Conservation (phyloP, 2,797 vertebrate genomes). For the Glyptemys insculpta region DNA sequence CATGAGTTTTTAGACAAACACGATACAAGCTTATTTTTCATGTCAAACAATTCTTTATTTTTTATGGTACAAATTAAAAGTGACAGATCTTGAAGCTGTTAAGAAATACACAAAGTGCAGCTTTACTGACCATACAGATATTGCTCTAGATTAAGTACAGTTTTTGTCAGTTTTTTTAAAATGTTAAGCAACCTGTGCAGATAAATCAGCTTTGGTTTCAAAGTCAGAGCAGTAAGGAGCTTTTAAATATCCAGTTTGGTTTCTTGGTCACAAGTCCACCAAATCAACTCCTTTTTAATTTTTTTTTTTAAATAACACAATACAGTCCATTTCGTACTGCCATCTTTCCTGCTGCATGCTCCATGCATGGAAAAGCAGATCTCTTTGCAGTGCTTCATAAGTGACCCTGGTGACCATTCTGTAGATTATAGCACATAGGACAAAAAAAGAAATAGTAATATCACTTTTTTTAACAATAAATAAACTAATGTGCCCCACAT, state of each 20-base stretch:
- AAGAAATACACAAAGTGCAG: constrained; percentile 99
- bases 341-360: constrained; percentile 77
- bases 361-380: constrained; percentile 81
- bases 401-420: constrained; percentile 88
- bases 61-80: constrained; percentile 99
- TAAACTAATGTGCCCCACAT: constrained; percentile 85
- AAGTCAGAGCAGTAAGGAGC: constrained; percentile 90
- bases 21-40: constrained; percentile 82
- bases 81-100: constrained; percentile 98
- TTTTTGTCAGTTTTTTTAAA: constrained; percentile 84
- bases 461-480: constrained; percentile 78
- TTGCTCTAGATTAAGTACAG: constrained; percentile 99
- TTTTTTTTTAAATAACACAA: constrained; percentile 62
- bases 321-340: constrained; percentile 76
- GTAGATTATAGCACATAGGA: constrained; percentile 83
- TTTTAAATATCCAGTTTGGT: constrained; percentile 88
- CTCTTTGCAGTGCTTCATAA: constrained; percentile 81
- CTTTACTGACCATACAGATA: constrained; percentile 99
- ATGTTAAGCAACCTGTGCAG: constrained; percentile 94
- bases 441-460: constrained; percentile 66
- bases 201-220: constrained; percentile 99
- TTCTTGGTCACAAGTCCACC: constrained; percentile 88
- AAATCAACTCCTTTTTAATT: constrained; percentile 78
- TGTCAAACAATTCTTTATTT: constrained; percentile 99
- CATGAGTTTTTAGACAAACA: constrained; percentile 75